A percentile compares a stretch with the other conserved stretches of the same genome.
These are phyloP conservation scores for Dipodomys merriami DNA, from an alignment of 2,113 vertebrate genomes.

Conservation along the genomic window DNA sequence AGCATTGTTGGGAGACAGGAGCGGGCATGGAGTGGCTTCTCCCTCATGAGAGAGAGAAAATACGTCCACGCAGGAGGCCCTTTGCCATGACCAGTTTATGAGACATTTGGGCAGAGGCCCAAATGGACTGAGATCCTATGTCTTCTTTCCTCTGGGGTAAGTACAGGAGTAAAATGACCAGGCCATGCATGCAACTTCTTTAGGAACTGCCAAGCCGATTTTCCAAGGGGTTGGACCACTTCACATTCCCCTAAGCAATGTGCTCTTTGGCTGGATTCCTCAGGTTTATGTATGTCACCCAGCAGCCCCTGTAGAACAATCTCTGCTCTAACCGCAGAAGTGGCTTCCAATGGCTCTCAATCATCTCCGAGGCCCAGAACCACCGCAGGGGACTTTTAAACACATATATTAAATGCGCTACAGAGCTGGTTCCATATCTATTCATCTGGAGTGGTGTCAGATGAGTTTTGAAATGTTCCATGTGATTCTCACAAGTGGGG, in stretches of 20 bases:
- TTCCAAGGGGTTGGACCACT: neutral
- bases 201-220: neutral
- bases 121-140: neutral
- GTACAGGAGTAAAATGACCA: too few relatives aligned
- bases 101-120: neutral
- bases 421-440: too few relatives aligned
- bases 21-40: too few relatives aligned
- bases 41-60: neutral
- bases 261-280: too few relatives aligned
- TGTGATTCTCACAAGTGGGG: too few relatives aligned
- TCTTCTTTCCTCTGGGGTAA: neutral
- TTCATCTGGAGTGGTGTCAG: too few relatives aligned
- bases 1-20: neutral
- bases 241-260: neutral
- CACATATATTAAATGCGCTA: too few relatives aligned
- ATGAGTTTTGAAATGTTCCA: too few relatives aligned
- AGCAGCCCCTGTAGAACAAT: neutral
- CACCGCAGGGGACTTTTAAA: too few relatives aligned
- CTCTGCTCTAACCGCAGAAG: neutral
- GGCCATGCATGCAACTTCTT: neutral
- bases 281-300: too few relatives aligned
- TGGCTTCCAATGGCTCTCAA: neutral
- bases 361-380: neutral
- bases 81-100: neutral
- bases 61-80: neutral